A percentile compares a stretch with the other conserved stretches of the same genome.
Evolutionary conservation across 23 tunicate genomes (phyloP).

Genomic region (Phallusia fumigata): DNA sequence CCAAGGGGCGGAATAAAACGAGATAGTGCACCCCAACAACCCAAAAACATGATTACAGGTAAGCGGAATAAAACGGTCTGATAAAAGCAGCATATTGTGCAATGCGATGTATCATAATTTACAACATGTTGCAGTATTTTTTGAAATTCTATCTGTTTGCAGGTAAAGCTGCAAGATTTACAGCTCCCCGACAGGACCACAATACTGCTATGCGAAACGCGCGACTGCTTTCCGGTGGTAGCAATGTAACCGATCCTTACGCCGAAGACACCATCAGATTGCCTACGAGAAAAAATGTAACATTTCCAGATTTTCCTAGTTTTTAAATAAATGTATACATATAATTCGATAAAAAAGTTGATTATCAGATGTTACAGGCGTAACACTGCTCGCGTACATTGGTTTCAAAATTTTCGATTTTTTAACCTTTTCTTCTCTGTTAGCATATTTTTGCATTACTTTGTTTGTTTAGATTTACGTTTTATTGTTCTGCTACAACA

Average conservation of each 20-base stretch:
- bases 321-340: not conserved
- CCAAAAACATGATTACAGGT: not conserved
- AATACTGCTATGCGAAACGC: not conserved
- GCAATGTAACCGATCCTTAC: not conserved
- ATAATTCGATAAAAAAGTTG: no score
- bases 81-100: no score
- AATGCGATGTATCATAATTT: no score
- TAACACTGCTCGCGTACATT: no score
- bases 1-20: not conserved
- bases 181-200: slow-evolving; percentile 39
- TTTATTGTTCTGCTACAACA: no score
- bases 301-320: slow-evolving; percentile 42
- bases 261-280: slow-evolving; percentile 1
- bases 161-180: slow-evolving; percentile 58
- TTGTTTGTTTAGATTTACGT: no score
- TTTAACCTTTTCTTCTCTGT: no score
- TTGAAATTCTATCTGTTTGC: not conserved
- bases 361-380: no score
- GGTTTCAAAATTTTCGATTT: no score
- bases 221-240: not conserved
- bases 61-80: no score
- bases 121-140: not conserved
- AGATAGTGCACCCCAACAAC: not conserved
- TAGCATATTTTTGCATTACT: no score
- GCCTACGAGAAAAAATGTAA: slow-evolving; percentile 24